These are phyloP conservation scores for Ceratina calcarata DNA, from an alignment of 1,140 invertebrate genomes.

Conservation along the genomic window DNA sequence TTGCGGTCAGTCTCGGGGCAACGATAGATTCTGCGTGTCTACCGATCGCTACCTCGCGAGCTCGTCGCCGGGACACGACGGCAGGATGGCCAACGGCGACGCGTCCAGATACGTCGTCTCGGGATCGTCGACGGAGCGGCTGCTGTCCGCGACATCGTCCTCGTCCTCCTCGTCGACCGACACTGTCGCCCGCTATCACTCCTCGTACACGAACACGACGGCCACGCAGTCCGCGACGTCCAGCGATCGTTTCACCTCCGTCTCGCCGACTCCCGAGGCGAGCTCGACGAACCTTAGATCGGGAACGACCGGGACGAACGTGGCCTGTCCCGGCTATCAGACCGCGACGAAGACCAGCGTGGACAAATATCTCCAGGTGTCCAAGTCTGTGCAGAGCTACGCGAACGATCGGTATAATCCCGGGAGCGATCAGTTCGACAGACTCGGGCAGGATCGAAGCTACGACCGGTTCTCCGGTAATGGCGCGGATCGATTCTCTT, in stretches of 20 bases:
- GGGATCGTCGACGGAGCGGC: constrained; percentile 73
- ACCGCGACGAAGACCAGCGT: constrained; percentile 30
- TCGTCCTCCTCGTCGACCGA: constrained; percentile 82
- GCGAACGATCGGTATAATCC: constrained; percentile 47
- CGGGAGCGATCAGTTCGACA: constrained; percentile 48
- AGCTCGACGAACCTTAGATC: constrained; percentile 22
- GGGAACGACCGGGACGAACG: background rate
- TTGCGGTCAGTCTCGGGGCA: constrained; percentile 79
- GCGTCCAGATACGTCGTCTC: constrained; percentile 56
- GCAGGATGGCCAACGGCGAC: constrained; percentile 45
- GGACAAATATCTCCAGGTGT: constrained; percentile 61
- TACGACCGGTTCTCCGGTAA: constrained; percentile 61
- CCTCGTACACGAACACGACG: constrained; percentile 48
- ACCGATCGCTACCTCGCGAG: constrained; percentile 69
- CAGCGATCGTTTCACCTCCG: constrained; percentile 57
- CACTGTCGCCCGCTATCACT: constrained; percentile 67
- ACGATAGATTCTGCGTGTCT: constrained; percentile 71
- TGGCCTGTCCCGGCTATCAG: constrained; percentile 29
- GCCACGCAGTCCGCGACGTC: constrained; percentile 49
- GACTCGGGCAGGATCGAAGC: constrained; percentile 70
- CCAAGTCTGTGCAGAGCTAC: constrained; percentile 60
- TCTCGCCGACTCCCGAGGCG: constrained; percentile 58
- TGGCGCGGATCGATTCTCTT: constrained; percentile 61
- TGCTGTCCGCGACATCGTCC: constrained; percentile 71
- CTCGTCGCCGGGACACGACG: constrained; percentile 67